A percentile compares a stretch with the other conserved stretches of the same genome.
Conservation (phyloP, 2,113 vertebrate genomes). For the Balaenoptera acutorostrata region DNA sequence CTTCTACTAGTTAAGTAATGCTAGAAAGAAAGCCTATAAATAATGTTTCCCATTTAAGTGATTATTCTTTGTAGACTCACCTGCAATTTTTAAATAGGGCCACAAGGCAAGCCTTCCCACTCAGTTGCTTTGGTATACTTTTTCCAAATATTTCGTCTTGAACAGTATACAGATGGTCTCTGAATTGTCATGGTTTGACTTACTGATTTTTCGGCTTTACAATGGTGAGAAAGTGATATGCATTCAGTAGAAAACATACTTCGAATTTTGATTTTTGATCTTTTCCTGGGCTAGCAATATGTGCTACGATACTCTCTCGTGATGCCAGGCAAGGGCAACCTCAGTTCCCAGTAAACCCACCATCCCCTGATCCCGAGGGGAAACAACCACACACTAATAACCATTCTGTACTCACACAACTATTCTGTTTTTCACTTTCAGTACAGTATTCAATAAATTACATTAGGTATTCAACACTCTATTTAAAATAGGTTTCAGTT, state of each 20-base stretch:
- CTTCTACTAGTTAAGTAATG: neutral
- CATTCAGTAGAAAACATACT: neutral
- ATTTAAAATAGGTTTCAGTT: neutral
- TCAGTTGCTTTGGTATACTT: neutral
- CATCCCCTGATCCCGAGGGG: neutral
- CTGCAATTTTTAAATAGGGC: neutral
- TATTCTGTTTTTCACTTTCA: neutral
- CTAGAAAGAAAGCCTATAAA: neutral
- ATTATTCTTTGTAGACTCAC: neutral
- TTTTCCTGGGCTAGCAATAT: neutral
- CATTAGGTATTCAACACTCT: neutral
- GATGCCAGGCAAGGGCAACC: neutral
- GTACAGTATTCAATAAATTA: neutral
- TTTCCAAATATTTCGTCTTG: neutral
- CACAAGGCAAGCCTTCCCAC: neutral
- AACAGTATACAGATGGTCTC: neutral
- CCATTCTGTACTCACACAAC: neutral
- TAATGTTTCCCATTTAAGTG: neutral
- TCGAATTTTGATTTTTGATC: neutral
- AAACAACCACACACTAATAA: neutral
- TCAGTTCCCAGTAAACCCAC: neutral
- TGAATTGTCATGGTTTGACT: neutral
- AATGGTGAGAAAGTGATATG: neutral
- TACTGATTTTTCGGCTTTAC: neutral
- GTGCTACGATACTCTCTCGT: neutral